Conservation (phyloP, 2,797 vertebrate species). For the Pangasius macronema region DNA sequence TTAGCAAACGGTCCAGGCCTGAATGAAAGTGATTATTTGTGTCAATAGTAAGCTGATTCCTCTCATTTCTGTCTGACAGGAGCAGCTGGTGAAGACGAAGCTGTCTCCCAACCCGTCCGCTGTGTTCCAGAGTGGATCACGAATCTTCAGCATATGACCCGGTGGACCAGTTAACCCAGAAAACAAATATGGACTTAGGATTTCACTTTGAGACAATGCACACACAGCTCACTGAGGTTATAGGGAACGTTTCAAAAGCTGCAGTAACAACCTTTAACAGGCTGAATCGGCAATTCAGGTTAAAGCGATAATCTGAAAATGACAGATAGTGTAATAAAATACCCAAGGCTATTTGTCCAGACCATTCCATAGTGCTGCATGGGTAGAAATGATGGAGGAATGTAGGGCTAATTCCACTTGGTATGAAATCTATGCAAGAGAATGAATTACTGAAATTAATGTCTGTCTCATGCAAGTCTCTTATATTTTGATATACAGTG, state of each 20-base stretch:
- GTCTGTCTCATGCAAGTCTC: conserved; percentile 12
- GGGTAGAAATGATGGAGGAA: conserved; percentile 49
- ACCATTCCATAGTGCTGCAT: conserved; percentile 51
- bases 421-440: conserved; percentile 78
- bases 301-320: not conserved
- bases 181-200: conserved; percentile 8
- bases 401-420: conserved; percentile 63
- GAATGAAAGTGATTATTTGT: not conserved
- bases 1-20: not conserved
- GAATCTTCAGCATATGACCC: conserved; percentile 86
- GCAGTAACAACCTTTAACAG: conserved; percentile 1
- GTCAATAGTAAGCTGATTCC: not conserved
- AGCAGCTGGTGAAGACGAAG: conserved; percentile 84
- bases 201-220: conserved; percentile 4
- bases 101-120: conserved; percentile 89
- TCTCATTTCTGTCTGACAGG: conserved; percentile 68
- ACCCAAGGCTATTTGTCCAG: conserved; percentile 15
- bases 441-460: conserved; percentile 38
- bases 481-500: not conserved
- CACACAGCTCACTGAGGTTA: conserved; percentile 5
- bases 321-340: not conserved
- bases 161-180: not conserved
- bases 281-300: not conserved
- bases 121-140: conserved; percentile 87
- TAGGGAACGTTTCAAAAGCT: not conserved